Base-by-base conservation (phyloP, 2,888 invertebrate species). In the Scaptomyza flava region DNA sequence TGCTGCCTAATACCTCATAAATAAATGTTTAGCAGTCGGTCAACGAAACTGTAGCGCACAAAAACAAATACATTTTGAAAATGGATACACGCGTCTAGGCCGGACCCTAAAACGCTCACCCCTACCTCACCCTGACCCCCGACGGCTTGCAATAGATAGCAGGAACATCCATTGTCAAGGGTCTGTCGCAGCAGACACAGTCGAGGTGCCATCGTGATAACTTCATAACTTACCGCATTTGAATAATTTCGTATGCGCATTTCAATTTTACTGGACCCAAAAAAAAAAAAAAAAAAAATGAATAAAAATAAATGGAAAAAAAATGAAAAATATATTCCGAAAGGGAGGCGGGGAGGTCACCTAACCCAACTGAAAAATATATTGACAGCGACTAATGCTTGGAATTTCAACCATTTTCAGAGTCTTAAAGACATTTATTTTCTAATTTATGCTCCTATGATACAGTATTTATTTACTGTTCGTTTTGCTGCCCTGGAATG, bases 321-420 rank as follows among this genome's bases (percentile, higher is more conserved):
- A 57, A 30, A 42, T 47, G 48, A 46, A 14, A 20, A 14, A 38
- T 51, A 27, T 12, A 27, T 51, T 20, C 36, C 4, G 23, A 36
- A 38, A 8, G 41, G 42, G 30, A 56, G 65, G 48, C 58, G 53
- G 38, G 12, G 51, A 36, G 62, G 45, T 51, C 42, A 51, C 51
- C 60, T 58, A 71, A 47, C 52, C 42, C 61, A 48, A 41, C 66
- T 68, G 64, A 60, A 62, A 68, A 68, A 67, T 47, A 73, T 85
- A 83, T 85, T 89, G 89, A 90, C 89, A 90, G 75, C 87, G 78
- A 89, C 85, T 77, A 90, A 90, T 90, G 85, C 72, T 56, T 61
- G 54, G 65, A 77, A 77, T 52, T 63, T 38, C 8, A 8, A 60
- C 23, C 48, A 42, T 58, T 59, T 63, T 58, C 50, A 54, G 64